These are phyloP conservation scores for Vulpes ferrilata DNA, from an alignment of 2,113 vertebrate genomes.

Conservation along the genomic window DNA sequence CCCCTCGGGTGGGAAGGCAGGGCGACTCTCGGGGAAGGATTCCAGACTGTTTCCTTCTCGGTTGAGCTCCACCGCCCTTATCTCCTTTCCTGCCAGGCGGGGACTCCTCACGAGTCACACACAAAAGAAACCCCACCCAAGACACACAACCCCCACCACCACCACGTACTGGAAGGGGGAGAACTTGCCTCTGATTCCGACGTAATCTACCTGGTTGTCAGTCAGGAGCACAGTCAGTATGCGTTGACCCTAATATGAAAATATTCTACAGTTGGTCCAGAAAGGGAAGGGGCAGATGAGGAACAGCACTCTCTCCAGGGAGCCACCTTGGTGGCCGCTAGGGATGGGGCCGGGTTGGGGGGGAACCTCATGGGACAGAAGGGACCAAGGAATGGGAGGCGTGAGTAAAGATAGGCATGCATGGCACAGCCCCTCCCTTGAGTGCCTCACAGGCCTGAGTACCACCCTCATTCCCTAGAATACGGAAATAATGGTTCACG, in stretches of 20 bases:
- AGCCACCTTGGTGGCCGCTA: neutral
- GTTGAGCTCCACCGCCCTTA: constrained; percentile 51
- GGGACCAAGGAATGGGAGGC: neutral
- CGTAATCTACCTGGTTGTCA: neutral
- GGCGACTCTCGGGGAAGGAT: constrained; percentile 7
- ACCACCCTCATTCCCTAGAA: neutral
- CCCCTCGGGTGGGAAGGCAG: constrained; percentile 9
- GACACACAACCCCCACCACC: neutral
- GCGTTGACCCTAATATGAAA: neutral
- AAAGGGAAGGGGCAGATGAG: neutral
- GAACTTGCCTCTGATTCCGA: neutral
- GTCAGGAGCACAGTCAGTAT: neutral
- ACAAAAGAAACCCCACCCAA: constrained; percentile 75
- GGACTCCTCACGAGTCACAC: constrained; percentile 65
- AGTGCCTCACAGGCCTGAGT: neutral
- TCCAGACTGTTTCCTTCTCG: constrained; percentile 75
- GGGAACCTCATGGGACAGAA: accelerated
- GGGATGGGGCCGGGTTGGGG: neutral
- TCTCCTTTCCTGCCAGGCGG: constrained; percentile 77
- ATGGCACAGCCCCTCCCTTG: accelerated
- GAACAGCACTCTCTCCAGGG: neutral
- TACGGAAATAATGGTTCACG: accelerated
- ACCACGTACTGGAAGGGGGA: neutral
- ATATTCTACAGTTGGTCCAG: neutral
- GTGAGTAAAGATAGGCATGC: accelerated